Evolutionary conservation across 2,888 invertebrate species (phyloP).

Genomic region (Drosophila phalerata): DNA sequence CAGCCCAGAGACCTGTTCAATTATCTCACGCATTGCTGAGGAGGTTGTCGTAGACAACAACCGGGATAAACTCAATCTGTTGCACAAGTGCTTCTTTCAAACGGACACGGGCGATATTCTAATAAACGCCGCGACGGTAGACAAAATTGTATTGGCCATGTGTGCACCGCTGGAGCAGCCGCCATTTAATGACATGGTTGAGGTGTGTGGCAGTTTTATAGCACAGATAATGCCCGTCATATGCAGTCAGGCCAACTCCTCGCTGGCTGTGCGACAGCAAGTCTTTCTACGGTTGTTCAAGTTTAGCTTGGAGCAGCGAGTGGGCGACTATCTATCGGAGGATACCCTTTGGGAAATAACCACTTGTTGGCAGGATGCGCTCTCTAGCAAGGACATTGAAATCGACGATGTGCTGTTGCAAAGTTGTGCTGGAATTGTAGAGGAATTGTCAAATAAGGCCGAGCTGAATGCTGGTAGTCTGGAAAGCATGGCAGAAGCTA

Average conservation of each 20-base stretch:
- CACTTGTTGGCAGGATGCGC: conserved; percentile 87
- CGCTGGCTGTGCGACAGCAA: conserved; percentile 83
- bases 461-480: conserved; percentile 52
- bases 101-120: conserved; percentile 83
- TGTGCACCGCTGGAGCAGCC: conserved; percentile 71
- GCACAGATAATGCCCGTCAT: conserved; percentile 86
- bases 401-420: conserved; percentile 70
- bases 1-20: conserved; percentile 68
- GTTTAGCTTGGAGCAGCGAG: conserved; percentile 85
- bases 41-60: conserved; percentile 74
- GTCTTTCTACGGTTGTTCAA: conserved; percentile 86
- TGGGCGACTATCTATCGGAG: conserved; percentile 80
- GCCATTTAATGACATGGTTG: conserved; percentile 82
- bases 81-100: conserved; percentile 85
- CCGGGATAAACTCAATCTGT: conserved; percentile 81
- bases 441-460: conserved; percentile 48
- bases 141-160: conserved; percentile 81
- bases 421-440: conserved; percentile 72
- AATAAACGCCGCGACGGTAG: conserved; percentile 80
- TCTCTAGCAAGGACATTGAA: conserved; percentile 84
- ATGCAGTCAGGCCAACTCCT: conserved; percentile 85
- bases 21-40: conserved; percentile 78
- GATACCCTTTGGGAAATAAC: conserved; percentile 87
- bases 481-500: conserved; percentile 76
- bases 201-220: conserved; percentile 86